Evolutionary conservation across 2,888 invertebrate genomes (phyloP).

Genomic region (Iphiclides podalirius): DNA sequence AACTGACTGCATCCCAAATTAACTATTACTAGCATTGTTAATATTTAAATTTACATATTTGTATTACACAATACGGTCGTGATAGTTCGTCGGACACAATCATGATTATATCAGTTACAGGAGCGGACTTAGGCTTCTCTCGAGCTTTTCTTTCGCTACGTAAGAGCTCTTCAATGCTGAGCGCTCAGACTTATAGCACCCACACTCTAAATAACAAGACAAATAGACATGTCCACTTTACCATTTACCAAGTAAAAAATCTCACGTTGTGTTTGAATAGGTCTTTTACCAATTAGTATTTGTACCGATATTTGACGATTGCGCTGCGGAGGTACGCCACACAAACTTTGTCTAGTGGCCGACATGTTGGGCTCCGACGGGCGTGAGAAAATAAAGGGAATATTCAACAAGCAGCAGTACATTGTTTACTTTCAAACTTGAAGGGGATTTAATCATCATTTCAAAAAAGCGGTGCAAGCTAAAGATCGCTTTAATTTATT

Average conservation of each 20-base stretch:
- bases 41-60: neutral
- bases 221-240: conserved; percentile 76
- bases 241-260: conserved; percentile 77
- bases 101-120: conserved; percentile 11
- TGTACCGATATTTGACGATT: conserved; percentile 65
- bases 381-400: conserved; percentile 55
- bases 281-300: conserved; percentile 79
- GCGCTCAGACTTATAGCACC: conserved; percentile 67
- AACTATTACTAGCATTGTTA: neutral
- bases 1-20: conserved; percentile 13
- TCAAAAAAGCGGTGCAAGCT: conserved; percentile 15
- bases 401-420: conserved; percentile 48
- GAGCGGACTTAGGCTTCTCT: conserved; percentile 18
- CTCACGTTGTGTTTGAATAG: conserved; percentile 76
- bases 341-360: conserved; percentile 54
- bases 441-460: conserved; percentile 36
- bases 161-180: conserved; percentile 50
- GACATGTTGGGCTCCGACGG: conserved; percentile 44
- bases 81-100: conserved; percentile 1
- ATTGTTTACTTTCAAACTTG: conserved; percentile 59
- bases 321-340: conserved; percentile 54
- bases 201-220: conserved; percentile 76
- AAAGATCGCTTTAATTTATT: conserved; percentile 14
- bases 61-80: neutral
- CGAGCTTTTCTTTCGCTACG: conserved; percentile 38